Evolutionary conservation across 1,140 invertebrate genomes (phyloP), one percentile per base, ranked within the genome.

Genomic region (Drosophila lini): DNA sequence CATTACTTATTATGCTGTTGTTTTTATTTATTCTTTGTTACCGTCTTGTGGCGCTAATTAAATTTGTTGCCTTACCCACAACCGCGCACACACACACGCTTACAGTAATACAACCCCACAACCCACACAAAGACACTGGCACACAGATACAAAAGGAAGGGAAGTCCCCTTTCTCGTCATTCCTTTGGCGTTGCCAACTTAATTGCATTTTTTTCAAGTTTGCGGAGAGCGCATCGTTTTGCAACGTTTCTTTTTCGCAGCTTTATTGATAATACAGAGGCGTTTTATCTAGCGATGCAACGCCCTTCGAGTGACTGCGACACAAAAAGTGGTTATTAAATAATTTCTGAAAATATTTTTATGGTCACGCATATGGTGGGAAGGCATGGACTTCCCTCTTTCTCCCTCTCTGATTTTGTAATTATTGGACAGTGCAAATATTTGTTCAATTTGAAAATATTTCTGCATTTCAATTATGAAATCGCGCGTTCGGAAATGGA

Each of bases 191-290:
- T 32, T 47, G 45, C 44, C 52, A 69, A 58, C 73, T 62, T 78
- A 78, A 78, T 78, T 78, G 75, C 74, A 77, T 78, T 78, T 78
- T 74, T 74, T 77, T 52, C 64, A 58, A 78, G 64, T 52, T 73
- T 78, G 64, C 38, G 32, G 25, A 48, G 56, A 44, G 48, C 42
- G 41, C 31, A 55, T 28, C 22, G 19, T 25, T 70, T 60, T 19
- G 25, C 52, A 56, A 45, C 36, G 13, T 22, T 32, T 25, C 31
- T 42, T 44, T 10, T 34, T 13, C 15, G 16, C 3, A 45, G 28
- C 34, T 65, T 74, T 74, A 74, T 74, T 63, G 58, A 74, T 55
- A 74, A 55, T 47, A 25, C 64, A 19, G 34, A 34, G 22, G 50
- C 52, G 61, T 62, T 41, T 53, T 15, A 22, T 40, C 32, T 25